Base-by-base conservation (phyloP, 1,140 invertebrate genomes). In the Magallana angulata region DNA sequence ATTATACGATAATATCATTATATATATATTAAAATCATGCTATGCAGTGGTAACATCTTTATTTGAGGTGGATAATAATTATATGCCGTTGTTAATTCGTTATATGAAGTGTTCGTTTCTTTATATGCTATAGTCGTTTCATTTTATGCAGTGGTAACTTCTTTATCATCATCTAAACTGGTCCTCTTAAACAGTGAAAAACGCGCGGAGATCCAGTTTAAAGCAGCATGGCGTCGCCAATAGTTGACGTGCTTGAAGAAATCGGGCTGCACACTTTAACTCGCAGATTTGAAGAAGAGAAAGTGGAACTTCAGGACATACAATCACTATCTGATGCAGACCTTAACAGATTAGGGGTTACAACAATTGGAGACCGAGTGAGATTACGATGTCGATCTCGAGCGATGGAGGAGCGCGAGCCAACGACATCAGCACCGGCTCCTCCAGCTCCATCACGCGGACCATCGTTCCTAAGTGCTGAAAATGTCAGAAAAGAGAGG, bases 221-320 rank as follows among this genome's bases (percentile, higher is more conserved):
- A 16, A 62, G 60, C 60, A 62, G 60, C 9, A 62, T 62, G 60
- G 60, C 14, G 60, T 62, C 60, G n/a, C 60, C 9, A 62, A 14
- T 62, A 62, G 60, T n/a, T 12, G 9, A 62, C n/a, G 14, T 80
- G 48, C 71, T 80, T 16, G 8, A 80, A 80, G 71, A 80, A 80
- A 80, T 80, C 14, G n/a, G 48, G 14, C 48, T 80, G 48, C 71
- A 80, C 5, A 56, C 71, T n/a, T 24, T 80, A 24, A 36, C 24
- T 36, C n/a, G 7, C 24, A 30, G 71, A 36, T 80, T 80, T 12
- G 7, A 80, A 11, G 18, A 80, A 30, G 8, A 30, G 14, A 80
- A 30, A 24, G 11, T 30, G 30, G 14, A 80, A 8, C 8, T 24
- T 56, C 7, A n/a, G 4, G 48, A 80, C 30, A 56, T 80, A 80